Base-by-base conservation (phyloP, 2,797 vertebrate species). In the Borostomias antarcticus region DNA sequence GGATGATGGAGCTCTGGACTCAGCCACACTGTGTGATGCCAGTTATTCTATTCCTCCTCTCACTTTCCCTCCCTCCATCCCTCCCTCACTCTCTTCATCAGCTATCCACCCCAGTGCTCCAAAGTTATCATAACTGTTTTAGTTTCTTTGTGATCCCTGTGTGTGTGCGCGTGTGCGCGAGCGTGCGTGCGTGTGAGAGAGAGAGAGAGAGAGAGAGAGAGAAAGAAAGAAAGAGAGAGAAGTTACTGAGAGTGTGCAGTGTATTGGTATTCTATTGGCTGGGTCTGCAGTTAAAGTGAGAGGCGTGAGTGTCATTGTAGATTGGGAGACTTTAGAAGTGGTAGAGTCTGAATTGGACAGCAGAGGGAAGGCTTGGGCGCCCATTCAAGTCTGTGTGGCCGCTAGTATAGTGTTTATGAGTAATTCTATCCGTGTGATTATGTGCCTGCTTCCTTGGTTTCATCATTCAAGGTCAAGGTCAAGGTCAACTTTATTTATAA, bases 51-150 rank as follows among this genome's bases (percentile, higher is more conserved):
- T 74, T 79, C 67, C 70, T 58, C 35, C 64, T 26, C 58, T 61
- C 66, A 7, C 25, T 65, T 58, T 71, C 23, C 7, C 33, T 60
- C 60, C 26, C 37, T 61, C 21, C 25, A 7, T 43, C 57, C 30
- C 56, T 65, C 10, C 4, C 48, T 60, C 61, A 29, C 54, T 52
- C 62, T 58, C 60, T 68, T 58, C 67, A 40, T 69, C 62, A 47
- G 48, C 54, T 26, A 53, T 43, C 40, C 40, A 45, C n/a, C 40
- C n/a, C 37, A 23, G 58, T 43, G 69, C 60, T 58, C 71, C 63
- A 63, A 59, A 63, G 69, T 78, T 72, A 76, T 74, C 68, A 59
- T 70, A 60, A 76, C 71, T 78, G 67, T 80, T 76, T 70, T 66
- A 58, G 37, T 58, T 66, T 63, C 61, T 64, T 60, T 56, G 70